phyloP scores from a whole-genome alignment of 1,140 invertebrate genomes.

The Drosophila nigrodunni region DNA sequence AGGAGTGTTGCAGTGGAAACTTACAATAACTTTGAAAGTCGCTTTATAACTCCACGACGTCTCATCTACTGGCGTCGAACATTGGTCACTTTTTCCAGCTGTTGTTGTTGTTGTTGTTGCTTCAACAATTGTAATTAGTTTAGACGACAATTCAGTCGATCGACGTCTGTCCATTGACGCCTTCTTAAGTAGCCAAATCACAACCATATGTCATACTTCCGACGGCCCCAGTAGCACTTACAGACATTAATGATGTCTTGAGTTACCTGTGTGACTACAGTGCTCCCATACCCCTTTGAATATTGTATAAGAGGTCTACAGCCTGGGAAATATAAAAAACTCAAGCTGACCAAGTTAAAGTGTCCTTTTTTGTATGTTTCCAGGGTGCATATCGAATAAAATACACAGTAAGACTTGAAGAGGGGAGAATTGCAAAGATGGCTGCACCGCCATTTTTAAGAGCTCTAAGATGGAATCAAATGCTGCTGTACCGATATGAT shows the following conservation, averaged over 20 bases:
- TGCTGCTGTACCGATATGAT: too few relatives aligned
- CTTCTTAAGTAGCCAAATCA: slow-evolving; percentile 38
- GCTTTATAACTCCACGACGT: slow-evolving; percentile 29
- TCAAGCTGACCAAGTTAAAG: too few relatives aligned
- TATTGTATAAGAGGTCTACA: not conserved
- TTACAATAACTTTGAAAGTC: slow-evolving; percentile 30
- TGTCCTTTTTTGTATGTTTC: too few relatives aligned
- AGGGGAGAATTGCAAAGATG: too few relatives aligned
- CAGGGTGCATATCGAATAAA: too few relatives aligned
- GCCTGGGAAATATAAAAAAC: not conserved
- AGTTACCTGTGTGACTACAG: slow-evolving; percentile 17
- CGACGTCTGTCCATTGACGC: slow-evolving; percentile 44
- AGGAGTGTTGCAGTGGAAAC: not conserved
- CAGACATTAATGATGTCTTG: slow-evolving; percentile 18
- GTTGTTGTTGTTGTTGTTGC: not conserved
- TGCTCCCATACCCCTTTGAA: not conserved
- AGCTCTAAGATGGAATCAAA: too few relatives aligned
- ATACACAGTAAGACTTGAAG: too few relatives aligned
- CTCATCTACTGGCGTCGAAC: slow-evolving; percentile 36
- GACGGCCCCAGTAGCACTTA: slow-evolving; percentile 35
- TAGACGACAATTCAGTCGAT: slow-evolving; percentile 43
- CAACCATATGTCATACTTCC: slow-evolving; percentile 38
- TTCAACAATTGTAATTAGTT: slow-evolving; percentile 39
- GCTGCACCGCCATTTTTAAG: too few relatives aligned
- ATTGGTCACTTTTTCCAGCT: slow-evolving; percentile 34